phyloP scores from a whole-genome alignment of 2,888 invertebrate species.

The Monopis laevigella region DNA sequence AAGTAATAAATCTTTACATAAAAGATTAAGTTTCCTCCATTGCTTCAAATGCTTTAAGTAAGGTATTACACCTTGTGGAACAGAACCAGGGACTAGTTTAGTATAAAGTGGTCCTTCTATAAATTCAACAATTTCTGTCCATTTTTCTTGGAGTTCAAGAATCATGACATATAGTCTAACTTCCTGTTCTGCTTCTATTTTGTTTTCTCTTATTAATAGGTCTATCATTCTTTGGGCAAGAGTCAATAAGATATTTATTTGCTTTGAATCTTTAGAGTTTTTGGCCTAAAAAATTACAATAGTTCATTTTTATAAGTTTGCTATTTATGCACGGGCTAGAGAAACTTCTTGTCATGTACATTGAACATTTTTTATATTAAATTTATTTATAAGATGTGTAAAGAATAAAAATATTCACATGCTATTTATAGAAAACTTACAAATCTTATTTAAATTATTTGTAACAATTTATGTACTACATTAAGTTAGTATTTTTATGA shows the following conservation, averaged over 20 bases:
- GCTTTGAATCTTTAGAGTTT: slow-evolving; percentile 57
- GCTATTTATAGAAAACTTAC: too few relatives aligned
- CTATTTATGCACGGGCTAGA: background rate
- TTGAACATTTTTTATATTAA: too few relatives aligned
- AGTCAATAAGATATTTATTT: slow-evolving; percentile 77
- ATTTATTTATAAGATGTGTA: too few relatives aligned
- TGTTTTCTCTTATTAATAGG: slow-evolving; percentile 86
- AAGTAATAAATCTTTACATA: slow-evolving; percentile 77
- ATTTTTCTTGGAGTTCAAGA: slow-evolving; percentile 77
- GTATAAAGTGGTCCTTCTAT: slow-evolving; percentile 80
- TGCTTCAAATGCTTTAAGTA: slow-evolving; percentile 76
- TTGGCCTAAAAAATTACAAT: slow-evolving; percentile 37
- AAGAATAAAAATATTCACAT: too few relatives aligned
- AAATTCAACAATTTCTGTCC: slow-evolving; percentile 81
- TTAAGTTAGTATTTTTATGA: too few relatives aligned
- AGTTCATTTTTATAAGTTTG: background rate
- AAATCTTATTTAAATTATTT: too few relatives aligned
- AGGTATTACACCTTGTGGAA: slow-evolving; percentile 75
- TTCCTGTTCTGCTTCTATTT: slow-evolving; percentile 94
- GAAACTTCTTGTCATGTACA: background rate
- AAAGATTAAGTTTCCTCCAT: slow-evolving; percentile 78
- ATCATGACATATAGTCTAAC: slow-evolving; percentile 91
- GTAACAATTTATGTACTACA: too few relatives aligned
- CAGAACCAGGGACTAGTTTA: slow-evolving; percentile 73
- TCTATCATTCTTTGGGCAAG: slow-evolving; percentile 95